Conservation (phyloP, 2,113 vertebrate species). For the Mohoua ochrocephala region DNA sequence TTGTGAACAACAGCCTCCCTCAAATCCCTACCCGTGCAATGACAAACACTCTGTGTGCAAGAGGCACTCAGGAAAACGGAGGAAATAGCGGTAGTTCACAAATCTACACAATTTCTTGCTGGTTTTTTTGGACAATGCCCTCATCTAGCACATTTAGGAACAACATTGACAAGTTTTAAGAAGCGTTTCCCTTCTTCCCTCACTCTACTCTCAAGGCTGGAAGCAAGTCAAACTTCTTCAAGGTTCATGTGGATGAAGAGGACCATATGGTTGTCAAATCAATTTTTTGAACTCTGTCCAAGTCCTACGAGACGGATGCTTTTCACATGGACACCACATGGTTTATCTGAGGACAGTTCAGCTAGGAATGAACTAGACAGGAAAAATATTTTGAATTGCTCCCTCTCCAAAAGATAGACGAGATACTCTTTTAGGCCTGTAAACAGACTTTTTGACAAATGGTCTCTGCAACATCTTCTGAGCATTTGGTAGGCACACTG, state of each 20-base stretch:
- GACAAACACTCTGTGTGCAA: background rate
- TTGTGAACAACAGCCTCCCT: background rate
- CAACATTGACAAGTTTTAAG: background rate
- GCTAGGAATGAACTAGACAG: background rate
- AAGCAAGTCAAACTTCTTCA: slow-evolving; percentile 37
- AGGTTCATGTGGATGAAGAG: slow-evolving; percentile 32
- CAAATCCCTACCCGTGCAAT: background rate
- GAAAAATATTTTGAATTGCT: background rate
- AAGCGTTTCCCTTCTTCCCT: background rate
- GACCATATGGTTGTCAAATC: slow-evolving; percentile 40
- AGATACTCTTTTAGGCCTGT: background rate
- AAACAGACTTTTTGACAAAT: background rate
- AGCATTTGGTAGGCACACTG: background rate
- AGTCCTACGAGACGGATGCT: background rate
- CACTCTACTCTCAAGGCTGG: background rate
- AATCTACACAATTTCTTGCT: background rate
- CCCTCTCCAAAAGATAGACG: background rate
- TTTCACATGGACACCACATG: slow-evolving; percentile 41
- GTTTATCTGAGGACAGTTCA: slow-evolving; percentile 30
- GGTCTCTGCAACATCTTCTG: background rate
- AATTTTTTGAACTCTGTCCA: slow-evolving; percentile 9
- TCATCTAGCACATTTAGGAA: background rate
- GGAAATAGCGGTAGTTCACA: background rate
- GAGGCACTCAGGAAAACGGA: background rate
- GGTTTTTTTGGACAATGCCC: background rate